A percentile compares a stretch with the other conserved stretches of the same genome.
These are phyloP conservation scores for Eupithecia abbreviata DNA, from an alignment of 2,888 invertebrate genomes.

Conservation along the genomic window DNA sequence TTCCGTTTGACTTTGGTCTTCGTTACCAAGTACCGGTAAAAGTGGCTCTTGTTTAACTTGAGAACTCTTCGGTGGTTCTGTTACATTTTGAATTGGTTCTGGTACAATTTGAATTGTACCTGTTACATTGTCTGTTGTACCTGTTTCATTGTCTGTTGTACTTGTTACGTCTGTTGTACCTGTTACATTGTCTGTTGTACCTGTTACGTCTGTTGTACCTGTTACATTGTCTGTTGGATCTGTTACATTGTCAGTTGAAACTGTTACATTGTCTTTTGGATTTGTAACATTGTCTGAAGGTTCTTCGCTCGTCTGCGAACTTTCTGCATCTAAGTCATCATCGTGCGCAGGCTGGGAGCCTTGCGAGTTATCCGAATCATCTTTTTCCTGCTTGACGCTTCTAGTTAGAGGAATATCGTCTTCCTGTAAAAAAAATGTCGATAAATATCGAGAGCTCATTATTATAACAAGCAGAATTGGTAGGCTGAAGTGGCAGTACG, in stretches of 20 bases:
- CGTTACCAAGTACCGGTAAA: background rate
- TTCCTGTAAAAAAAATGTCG: constrained; percentile 11
- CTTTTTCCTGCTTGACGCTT: constrained; percentile 26
- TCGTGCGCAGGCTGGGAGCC: constrained; percentile 12
- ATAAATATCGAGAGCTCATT: background rate
- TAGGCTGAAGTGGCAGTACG: background rate
- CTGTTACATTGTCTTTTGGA: background rate
- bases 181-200: too few relatives aligned
- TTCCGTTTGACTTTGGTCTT: background rate
- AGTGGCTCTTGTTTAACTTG: background rate
- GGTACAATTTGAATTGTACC: background rate
- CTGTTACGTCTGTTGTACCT: background rate
- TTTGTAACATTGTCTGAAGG: background rate
- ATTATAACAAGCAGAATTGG: background rate
- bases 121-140: background rate
- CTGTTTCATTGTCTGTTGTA: background rate
- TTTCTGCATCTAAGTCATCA: constrained; percentile 5
- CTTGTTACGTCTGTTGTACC: too few relatives aligned
- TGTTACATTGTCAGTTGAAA: too few relatives aligned
- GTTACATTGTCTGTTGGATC: background rate
- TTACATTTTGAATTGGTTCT: background rate
- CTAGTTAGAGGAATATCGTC: constrained; percentile 6
- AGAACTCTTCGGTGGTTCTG: background rate
- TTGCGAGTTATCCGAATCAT: constrained; percentile 18
- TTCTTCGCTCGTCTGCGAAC: background rate